Evolutionary conservation across 2,797 vertebrate species (phyloP).

Genomic region (Lepilemur ruficaudatus): DNA sequence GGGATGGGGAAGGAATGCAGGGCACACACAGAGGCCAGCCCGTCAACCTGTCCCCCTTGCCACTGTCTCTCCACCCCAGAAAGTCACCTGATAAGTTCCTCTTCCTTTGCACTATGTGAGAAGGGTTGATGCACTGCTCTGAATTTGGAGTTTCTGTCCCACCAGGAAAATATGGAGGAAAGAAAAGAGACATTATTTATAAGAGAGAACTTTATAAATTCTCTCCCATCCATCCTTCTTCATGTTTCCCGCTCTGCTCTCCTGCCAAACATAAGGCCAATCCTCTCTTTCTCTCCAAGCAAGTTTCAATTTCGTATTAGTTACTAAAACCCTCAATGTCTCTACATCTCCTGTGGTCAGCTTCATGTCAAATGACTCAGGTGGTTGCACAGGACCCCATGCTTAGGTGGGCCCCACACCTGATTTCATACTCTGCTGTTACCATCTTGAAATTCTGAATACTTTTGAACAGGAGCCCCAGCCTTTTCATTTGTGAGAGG

Average conservation of each 20-base stretch:
- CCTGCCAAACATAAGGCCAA: neutral
- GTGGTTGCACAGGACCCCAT: neutral
- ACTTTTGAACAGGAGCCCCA: neutral
- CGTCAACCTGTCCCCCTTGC: accelerated
- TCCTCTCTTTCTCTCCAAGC: neutral
- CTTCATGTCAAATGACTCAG: neutral
- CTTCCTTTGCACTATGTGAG: neutral
- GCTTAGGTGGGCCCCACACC: neutral
- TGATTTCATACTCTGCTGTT: neutral
- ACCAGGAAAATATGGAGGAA: neutral
- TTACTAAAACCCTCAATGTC: neutral
- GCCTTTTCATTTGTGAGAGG: neutral
- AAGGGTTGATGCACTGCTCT: neutral
- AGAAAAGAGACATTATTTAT: neutral
- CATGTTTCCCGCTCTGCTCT: neutral
- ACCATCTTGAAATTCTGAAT: neutral
- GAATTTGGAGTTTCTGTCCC: neutral
- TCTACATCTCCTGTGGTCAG: neutral
- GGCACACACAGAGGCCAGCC: neutral
- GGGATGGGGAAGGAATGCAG: neutral
- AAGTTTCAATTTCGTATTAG: neutral
- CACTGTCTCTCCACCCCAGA: neutral
- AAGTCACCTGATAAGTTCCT: neutral
- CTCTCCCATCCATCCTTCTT: neutral
- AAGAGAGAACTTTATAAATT: neutral